Evolutionary conservation across 2,888 invertebrate genomes (phyloP), one percentile per base, ranked within the genome.

Genomic region (Bombyx huttoni): DNA sequence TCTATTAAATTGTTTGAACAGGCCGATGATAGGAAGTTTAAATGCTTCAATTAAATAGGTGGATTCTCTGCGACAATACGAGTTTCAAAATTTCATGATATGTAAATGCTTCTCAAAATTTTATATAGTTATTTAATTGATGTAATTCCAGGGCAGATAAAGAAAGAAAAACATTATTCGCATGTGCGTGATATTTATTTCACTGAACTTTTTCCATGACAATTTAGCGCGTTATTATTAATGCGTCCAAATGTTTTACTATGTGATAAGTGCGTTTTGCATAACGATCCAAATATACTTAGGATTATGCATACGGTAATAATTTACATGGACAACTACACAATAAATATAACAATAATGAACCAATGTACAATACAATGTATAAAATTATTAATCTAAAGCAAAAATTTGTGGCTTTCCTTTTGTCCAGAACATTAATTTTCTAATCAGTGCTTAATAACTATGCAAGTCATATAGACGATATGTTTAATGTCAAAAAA

Each of bases 111-210:
- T 24, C 24, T 24, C 24, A 24, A 3, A 24, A 3, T 24, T 24
- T 24, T 24, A 24, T 24, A 24, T 24, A 24, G 5, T 24, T 24
- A 0, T 24, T 24, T 24, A 24, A 24, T 24, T 5, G 24, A 24
- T 24, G 2, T 24, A 24, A 24, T 5, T 24, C 24, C 2, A 24
- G 24, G 24, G 24, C 24, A 24, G 3, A 24, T 5, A 24, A 2
- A 24, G 24, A 24, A 24, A 3, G 24, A 24, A 24, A 24, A 24
- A 24, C 24, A 24, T 3, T 24, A 3, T 24, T 83, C 83, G 85
- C 87, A 85, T 87, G 87, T 86, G 86, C 86, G 85, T 85, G 80
- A 85, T 81, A 83, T 78, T 84, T 84, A 86, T 82, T 82, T 71
- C 78, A 80, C 73, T 78, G 81, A 83, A 85, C 79, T 79, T 79